Evolutionary conservation across 92 coral and sea anemone genomes (phyloP).

Genomic region (Parazoanthus swiftii): DNA sequence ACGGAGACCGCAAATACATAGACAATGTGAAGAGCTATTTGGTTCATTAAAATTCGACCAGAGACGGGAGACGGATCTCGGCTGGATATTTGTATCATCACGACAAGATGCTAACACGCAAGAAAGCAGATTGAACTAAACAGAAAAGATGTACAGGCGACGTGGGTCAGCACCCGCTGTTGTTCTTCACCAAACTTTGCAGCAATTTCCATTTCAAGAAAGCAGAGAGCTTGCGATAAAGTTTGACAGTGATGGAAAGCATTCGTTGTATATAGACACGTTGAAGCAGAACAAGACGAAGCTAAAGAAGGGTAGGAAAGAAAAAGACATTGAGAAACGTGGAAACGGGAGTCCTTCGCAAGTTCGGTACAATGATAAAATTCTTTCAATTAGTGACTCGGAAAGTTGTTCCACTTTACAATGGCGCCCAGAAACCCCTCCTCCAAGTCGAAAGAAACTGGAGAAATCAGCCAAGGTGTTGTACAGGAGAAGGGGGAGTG

Average conservation of each 20-base stretch:
- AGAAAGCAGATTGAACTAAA: background rate
- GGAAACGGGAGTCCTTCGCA: background rate
- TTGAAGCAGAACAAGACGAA: conserved; percentile 2
- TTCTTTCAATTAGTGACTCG: conserved; percentile 16
- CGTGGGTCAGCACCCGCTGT: conserved; percentile 90
- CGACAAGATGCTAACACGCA: background rate
- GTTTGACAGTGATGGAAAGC: conserved; percentile 12
- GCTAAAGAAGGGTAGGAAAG: conserved; percentile 22
- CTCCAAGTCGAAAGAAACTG: background rate
- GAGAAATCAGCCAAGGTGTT: conserved; percentile 44
- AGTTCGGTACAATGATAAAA: background rate
- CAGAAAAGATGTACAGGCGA: conserved; percentile 62
- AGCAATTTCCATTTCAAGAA: conserved; percentile 50
- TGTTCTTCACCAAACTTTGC: conserved; percentile 66
- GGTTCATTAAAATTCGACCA: conserved; percentile 2
- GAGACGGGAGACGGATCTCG: conserved; percentile 1
- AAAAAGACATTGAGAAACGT: background rate
- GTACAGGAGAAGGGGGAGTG: conserved; percentile 59
- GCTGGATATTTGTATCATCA: background rate
- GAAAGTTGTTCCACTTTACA: conserved; percentile 2
- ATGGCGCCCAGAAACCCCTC: background rate
- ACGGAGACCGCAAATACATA: background rate
- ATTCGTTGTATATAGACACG: background rate
- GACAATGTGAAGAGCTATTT: background rate
- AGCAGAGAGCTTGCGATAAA: background rate